Evolutionary conservation across 2,888 invertebrate genomes (phyloP).

Genomic region (Tachina grossa): DNA sequence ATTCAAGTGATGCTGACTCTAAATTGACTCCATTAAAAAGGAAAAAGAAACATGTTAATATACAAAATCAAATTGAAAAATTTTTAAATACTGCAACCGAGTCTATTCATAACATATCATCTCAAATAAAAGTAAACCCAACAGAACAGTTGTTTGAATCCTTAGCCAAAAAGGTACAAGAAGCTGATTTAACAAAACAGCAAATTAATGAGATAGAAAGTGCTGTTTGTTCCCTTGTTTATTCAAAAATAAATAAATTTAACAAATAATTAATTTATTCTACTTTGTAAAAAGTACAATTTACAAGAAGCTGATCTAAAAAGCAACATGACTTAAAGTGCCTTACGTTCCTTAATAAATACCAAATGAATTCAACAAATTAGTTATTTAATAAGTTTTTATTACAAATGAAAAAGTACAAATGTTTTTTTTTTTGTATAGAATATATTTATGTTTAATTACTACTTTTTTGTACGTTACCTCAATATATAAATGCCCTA

Average conservation of each 20-base stretch:
- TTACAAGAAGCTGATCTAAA: neutral
- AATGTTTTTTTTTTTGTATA: neutral
- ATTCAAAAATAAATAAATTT: conserved; percentile 23
- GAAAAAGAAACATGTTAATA: neutral
- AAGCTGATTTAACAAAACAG: conserved; percentile 26
- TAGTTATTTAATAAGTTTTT: neutral
- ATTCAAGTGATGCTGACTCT: conserved; percentile 10
- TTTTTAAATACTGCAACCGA: neutral
- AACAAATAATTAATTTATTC: neutral
- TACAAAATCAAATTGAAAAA: conserved; percentile 28
- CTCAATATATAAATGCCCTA: no score
- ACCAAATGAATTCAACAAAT: neutral
- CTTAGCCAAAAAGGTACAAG: conserved; percentile 2
- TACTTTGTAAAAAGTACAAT: no score
- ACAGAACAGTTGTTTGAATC: conserved; percentile 12
- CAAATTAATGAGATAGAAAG: conserved; percentile 7
- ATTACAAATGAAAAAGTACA: neutral
- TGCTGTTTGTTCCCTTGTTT: conserved; percentile 18
- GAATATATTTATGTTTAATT: no score
- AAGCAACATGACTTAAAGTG: neutral
- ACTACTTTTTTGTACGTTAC: no score
- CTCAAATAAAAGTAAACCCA: conserved; percentile 8
- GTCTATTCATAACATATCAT: conserved; percentile 7
- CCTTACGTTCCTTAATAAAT: neutral
- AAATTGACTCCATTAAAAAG: neutral